Evolutionary conservation across 1,140 invertebrate genomes (phyloP).

Genomic region (Reticulitermes speratus): DNA sequence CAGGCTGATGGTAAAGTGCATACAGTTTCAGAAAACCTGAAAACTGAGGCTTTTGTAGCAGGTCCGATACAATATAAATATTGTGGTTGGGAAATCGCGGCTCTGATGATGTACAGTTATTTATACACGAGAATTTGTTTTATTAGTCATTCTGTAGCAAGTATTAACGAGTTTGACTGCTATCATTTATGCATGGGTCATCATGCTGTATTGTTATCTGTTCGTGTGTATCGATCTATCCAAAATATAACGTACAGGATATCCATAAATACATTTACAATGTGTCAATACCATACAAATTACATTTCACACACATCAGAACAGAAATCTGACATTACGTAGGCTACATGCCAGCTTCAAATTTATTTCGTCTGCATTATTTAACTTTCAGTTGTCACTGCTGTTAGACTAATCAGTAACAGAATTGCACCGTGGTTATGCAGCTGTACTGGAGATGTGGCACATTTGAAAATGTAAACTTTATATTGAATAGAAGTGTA

Average conservation of each 20-base stretch:
- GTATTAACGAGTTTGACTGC: not conserved
- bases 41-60: conserved; percentile 2
- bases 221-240: not conserved
- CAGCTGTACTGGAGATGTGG: not conserved
- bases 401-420: not conserved
- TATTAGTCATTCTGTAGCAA: not conserved
- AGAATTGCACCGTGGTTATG: not conserved
- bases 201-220: not conserved
- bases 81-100: not conserved
- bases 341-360: not conserved
- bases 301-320: not conserved
- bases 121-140: conserved; percentile 4
- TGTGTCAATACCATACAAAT: not conserved
- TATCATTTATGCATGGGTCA: conserved; percentile 8
- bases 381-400: not conserved
- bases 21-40: not conserved
- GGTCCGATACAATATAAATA: not conserved
- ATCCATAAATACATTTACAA: not conserved
- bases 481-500: too few relatives aligned
- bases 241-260: not conserved
- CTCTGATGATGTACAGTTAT: not conserved
- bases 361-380: not conserved
- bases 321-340: not conserved
- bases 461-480: too few relatives aligned
- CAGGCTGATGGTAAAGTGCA: not conserved